These are phyloP conservation scores for Corythoichthys intestinalis DNA, from an alignment of 2,113 vertebrate genomes.

Conservation along the genomic window DNA sequence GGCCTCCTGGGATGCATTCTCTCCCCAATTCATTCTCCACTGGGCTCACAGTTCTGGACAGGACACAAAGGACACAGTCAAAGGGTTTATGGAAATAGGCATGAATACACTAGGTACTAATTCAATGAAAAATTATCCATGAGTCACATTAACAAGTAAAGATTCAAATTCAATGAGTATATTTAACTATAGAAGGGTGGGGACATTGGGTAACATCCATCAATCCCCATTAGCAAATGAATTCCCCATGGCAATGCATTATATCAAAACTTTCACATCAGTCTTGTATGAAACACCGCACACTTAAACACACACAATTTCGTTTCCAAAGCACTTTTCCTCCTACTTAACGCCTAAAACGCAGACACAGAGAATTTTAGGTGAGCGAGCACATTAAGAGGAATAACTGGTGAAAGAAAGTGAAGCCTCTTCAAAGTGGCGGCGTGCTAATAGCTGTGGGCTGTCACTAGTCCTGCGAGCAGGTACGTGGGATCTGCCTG, in stretches of 20 bases:
- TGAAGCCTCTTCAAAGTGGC: conserved; percentile 70
- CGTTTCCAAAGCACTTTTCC: conserved; percentile 61
- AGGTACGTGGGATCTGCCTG: conserved; percentile 61
- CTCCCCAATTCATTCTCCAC: conserved; percentile 35
- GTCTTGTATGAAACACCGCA: conserved; percentile 42
- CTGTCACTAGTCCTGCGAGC: conserved; percentile 70
- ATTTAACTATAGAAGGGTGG: conserved; percentile 16
- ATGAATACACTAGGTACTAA: conserved; percentile 6
- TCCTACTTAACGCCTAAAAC: conserved; percentile 68
- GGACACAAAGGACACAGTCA: conserved; percentile 30
- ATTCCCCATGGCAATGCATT: conserved; percentile 38
- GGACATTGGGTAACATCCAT: conserved; percentile 23
- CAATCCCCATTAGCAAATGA: conserved; percentile 51
- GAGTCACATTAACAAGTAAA: conserved; percentile 18
- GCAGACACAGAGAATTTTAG: conserved; percentile 54
- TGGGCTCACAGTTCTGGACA: conserved; percentile 40
- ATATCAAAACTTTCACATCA: conserved; percentile 46
- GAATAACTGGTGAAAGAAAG: conserved; percentile 70
- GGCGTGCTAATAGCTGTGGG: conserved; percentile 71
- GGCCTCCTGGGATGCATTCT: conserved; percentile 59
- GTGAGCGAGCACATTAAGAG: conserved; percentile 69
- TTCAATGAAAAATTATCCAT: conserved; percentile 19
- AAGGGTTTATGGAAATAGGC: conserved; percentile 12
- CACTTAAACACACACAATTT: conserved; percentile 40
- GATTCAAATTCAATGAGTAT: conserved; percentile 13